Conservation (phyloP, 2,797 vertebrate species). For the Stomatorhinus walkeri region DNA sequence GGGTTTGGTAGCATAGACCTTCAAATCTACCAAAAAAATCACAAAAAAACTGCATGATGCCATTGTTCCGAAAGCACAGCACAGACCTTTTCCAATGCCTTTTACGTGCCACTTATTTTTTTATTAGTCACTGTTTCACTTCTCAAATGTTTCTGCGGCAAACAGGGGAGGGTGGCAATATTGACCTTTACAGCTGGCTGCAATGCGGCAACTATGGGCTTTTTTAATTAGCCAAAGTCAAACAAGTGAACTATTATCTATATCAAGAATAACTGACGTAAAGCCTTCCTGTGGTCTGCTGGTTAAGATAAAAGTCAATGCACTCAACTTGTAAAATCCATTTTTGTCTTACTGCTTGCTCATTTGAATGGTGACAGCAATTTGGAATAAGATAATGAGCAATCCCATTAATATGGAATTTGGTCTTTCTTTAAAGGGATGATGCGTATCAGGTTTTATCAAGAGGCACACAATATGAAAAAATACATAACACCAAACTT, state of each 20-base stretch:
- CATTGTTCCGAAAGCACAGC: not conserved
- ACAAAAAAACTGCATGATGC: not conserved
- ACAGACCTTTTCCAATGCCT: not conserved
- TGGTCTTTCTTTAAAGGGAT: not conserved
- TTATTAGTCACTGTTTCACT: not conserved
- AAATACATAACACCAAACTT: not conserved
- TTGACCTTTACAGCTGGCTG: not conserved
- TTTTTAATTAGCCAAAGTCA: not conserved
- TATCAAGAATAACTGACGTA: not conserved
- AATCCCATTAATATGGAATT: not conserved
- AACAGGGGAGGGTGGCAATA: not conserved
- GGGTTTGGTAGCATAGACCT: not conserved
- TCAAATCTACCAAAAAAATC: not conserved
- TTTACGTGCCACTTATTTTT: not conserved
- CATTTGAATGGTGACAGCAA: not conserved
- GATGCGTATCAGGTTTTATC: not conserved
- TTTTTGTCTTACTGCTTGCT: not conserved
- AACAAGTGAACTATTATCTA: not conserved
- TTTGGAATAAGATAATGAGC: not conserved
- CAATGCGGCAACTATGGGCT: not conserved
- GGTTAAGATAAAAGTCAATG: not conserved
- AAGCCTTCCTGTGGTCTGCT: not conserved
- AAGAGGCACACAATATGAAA: not conserved
- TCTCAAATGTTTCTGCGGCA: not conserved
- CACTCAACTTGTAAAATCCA: not conserved